Conservation (phyloP, 2,797 vertebrate genomes). For the Characodon lateralis region DNA sequence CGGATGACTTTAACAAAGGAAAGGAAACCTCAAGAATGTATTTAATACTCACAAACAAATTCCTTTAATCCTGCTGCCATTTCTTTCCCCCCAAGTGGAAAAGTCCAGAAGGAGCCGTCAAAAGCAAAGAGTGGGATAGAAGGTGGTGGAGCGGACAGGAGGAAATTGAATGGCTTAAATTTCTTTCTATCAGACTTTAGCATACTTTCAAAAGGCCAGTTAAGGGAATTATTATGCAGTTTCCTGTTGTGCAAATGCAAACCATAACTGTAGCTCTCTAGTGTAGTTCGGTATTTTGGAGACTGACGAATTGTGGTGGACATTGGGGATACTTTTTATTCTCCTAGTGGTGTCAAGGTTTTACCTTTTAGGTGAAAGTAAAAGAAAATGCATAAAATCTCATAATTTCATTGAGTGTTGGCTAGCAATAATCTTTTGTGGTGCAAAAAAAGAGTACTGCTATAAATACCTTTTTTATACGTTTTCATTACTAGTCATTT, state of each 20-base stretch:
- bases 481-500: not conserved
- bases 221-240: constrained; percentile 58
- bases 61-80: constrained; percentile 79
- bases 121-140: constrained; percentile 40
- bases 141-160: constrained; percentile 1
- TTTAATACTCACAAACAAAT: constrained; percentile 73
- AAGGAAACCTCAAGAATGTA: constrained; percentile 69
- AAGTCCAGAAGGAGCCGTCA: constrained; percentile 59
- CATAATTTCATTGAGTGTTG: not conserved
- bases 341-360: not conserved
- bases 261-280: constrained; percentile 22
- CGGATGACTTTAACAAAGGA: constrained; percentile 67
- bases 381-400: not conserved
- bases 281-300: constrained; percentile 12
- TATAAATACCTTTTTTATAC: not conserved
- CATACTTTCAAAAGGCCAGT: constrained; percentile 49
- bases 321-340: not conserved
- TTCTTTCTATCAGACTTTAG: constrained; percentile 46
- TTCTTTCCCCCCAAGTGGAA: constrained; percentile 56
- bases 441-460: not conserved
- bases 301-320: not conserved
- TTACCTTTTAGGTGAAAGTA: not conserved
- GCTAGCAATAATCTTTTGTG: not conserved
- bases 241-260: constrained; percentile 4
- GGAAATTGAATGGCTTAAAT: constrained; percentile 47